Conservation (phyloP, 2,113 vertebrate species). For the Micronycteris hirsuta region DNA sequence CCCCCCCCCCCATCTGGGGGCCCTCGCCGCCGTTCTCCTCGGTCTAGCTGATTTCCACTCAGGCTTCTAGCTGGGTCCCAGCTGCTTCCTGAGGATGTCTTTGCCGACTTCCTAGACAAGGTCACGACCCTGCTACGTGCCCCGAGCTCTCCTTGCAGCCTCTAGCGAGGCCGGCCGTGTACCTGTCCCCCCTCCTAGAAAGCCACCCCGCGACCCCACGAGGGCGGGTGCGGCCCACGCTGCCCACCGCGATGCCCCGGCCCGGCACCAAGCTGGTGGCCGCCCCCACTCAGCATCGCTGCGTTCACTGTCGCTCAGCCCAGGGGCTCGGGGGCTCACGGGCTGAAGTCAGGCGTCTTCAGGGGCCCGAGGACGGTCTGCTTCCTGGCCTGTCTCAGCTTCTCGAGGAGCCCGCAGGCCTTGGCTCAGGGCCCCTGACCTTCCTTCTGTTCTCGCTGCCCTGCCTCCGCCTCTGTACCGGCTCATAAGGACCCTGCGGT, state of each 20-base stretch:
- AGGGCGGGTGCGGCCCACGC: rapidly evolving
- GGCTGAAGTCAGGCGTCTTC: rapidly evolving
- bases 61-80: neutral
- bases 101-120: neutral
- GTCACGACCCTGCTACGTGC: rapidly evolving
- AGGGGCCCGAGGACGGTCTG: no score
- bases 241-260: rapidly evolving
- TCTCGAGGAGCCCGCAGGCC: rapidly evolving
- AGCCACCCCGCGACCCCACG: rapidly evolving
- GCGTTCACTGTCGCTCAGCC: rapidly evolving
- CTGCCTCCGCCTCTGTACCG: neutral
- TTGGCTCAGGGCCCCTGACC: rapidly evolving
- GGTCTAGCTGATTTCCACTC: neutral
- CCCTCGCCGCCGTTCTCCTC: neutral
- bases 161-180: rapidly evolving
- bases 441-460: neutral
- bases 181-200: neutral
- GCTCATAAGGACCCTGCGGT: neutral
- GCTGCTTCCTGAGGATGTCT: neutral
- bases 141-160: neutral
- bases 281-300: rapidly evolving
- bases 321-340: rapidly evolving
- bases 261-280: rapidly evolving
- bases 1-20: rapidly evolving
- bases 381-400: neutral